Base-by-base conservation (phyloP, 2,888 invertebrate species). In the Amblyjoppa fuscipennis region DNA sequence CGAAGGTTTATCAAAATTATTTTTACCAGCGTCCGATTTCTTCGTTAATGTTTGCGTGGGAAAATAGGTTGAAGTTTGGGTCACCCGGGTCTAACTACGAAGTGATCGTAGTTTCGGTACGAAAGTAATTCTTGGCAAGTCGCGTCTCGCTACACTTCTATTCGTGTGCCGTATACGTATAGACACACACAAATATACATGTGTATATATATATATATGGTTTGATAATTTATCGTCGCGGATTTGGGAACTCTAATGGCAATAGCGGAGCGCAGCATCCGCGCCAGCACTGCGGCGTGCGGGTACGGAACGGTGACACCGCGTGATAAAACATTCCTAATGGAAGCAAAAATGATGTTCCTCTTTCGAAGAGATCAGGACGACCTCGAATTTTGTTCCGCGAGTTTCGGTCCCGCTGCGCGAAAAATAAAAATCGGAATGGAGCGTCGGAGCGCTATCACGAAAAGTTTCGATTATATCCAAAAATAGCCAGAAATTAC, bases 231-330 rank as follows among this genome's bases (percentile, higher is more conserved):
- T 88, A 88, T 88, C 74, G 85, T 81, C 83, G 73, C 75, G 87
- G 83, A 88, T 88, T 88, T 85, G 85, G 85, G 75, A 88, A 87
- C 88, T 87, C 88, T 88, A 88, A 88, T 88, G 88, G 88, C 85
- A 83, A 83, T 83, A 81, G 76, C 73, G 74, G 70, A 83, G 56
- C 83, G 83, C 68, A 83, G 66, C 85, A 86, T 86, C 80, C 85
- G 85, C 80, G 84, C 86, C 85, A 85, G 82, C 82, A 83, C 87
- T 83, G 81, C 75, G 81, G 82, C 77, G 75, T 76, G 79, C 81
- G 66, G 45, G 71, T 69, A 31, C 61, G 82, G 74, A 74, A 81
- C 79, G 70, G 85, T 88, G 88, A 88, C 88, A 87, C 82, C 79
- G 77, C 81, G 79, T 83, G 83, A 88, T 88, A 88, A 87, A 88